Percentiles rank a stretch among this genome's conserved stretches.
Evolutionary conservation across 2,113 vertebrate genomes (phyloP).

Genomic region (Stictonetta naevosa): DNA sequence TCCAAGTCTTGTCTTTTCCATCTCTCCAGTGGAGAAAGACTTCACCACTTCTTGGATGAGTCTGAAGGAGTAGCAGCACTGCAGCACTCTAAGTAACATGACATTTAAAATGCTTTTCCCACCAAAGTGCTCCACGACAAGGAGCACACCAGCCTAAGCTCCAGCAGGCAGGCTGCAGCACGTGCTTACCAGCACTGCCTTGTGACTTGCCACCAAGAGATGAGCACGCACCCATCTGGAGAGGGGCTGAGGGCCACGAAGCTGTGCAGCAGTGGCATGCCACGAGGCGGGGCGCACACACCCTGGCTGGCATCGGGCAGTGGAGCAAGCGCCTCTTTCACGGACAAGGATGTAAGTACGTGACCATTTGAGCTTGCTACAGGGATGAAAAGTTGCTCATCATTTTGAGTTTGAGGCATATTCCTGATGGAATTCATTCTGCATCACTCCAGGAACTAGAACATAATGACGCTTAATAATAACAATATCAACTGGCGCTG

Average conservation of each 20-base stretch:
- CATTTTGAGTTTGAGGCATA: not conserved
- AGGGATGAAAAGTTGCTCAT: not conserved
- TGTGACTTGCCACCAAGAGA: not conserved
- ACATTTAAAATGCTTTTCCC: not conserved
- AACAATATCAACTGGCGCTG: not conserved
- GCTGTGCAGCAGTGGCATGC: no score
- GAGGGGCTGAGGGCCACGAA: accelerated
- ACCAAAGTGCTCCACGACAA: not conserved
- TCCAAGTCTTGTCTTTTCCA: not conserved
- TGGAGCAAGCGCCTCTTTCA: not conserved
- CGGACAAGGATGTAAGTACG: accelerated
- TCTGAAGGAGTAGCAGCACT: no score
- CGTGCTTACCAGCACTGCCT: not conserved
- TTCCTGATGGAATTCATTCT: not conserved
- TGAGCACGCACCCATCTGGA: accelerated
- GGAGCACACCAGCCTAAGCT: not conserved
- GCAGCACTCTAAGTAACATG: accelerated
- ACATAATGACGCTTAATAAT: not conserved
- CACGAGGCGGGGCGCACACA: not conserved
- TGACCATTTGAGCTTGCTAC: not conserved
- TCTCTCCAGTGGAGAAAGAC: not conserved
- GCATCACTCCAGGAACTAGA: not conserved
- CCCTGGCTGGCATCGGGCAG: accelerated
- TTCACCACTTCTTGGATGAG: not conserved
- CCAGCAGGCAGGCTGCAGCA: accelerated